These are phyloP conservation scores for Heliconius charithonia DNA, from an alignment of 2,888 invertebrate species.

Conservation along the genomic window DNA sequence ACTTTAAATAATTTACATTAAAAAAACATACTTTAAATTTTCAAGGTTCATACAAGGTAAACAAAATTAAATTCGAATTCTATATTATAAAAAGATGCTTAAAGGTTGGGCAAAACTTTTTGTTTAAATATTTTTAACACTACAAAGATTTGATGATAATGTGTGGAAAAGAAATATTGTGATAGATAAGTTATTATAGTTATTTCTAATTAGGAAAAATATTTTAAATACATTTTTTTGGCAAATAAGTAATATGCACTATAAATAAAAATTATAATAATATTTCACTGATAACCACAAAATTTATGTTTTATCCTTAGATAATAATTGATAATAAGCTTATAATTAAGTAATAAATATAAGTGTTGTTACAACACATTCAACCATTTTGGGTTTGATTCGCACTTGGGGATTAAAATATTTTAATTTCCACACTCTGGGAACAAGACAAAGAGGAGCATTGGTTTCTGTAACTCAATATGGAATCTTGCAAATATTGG, in stretches of 20 bases:
- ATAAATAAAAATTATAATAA: background rate
- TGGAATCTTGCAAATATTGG: background rate
- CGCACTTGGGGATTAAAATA: background rate
- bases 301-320: background rate
- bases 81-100: background rate
- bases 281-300: constrained; percentile 1
- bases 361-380: background rate
- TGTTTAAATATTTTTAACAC: background rate
- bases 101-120: background rate
- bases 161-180: background rate
- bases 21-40: background rate
- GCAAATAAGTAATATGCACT: background rate
- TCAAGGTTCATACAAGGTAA: constrained; percentile 7
- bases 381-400: background rate
- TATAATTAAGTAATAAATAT: constrained; percentile 3
- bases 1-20: background rate
- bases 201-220: background rate
- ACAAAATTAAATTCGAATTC: background rate
- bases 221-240: background rate
- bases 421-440: too few species aligned
- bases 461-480: background rate
- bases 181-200: background rate
- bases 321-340: constrained; percentile 4
- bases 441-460: background rate
- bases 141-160: background rate